Evolutionary conservation across 2,888 invertebrate genomes (phyloP), one percentile per base, ranked within the genome.

Genomic region (Plemyria rubiginata): DNA sequence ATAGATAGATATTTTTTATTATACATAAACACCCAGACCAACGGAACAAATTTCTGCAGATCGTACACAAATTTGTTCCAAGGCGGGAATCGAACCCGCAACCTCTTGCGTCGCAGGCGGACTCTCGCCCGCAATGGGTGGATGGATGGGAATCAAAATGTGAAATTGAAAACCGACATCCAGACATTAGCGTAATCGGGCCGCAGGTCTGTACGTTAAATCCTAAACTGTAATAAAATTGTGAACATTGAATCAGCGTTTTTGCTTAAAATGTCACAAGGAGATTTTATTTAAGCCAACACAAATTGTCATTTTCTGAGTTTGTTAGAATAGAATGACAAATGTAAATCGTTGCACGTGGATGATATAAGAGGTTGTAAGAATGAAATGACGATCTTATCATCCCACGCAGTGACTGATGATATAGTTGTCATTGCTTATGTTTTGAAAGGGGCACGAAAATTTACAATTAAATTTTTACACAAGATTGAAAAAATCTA

Each of bases 351-450:
- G 11, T 38, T 38, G 36, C 11, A 38, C 9, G 38, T 55, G 38
- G 28, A 55, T 48, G 13, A 16, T 38, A 13, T 51, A 4, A 12
- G 32, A 52, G 51, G 52, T 58, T 58, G 52, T 53, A 38, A 45
- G 16, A 36, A 9, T 13, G 13, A 22, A 43, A 28, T 52, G 29
- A 38, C 28, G 38, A 38, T 53, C 6, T 4, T 38, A 46, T 38
- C 13, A 48, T 38, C 36, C 0, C 22, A 51, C 13, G 6, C 28
- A 41, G 38, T 16, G 40, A 43, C 43, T 43, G 41, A 45, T 45
- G 12, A 22, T 32, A 48, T 41, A 7, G 48, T 29, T 41, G 29
- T 49, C 15, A 48, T 28, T 52, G 45, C 46, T 46, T 22, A 40
- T 12, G 11, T 13, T 54, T 48, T 54, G 36, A 38, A 53, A 15